phyloP scores from a whole-genome alignment of 2,888 invertebrate genomes.

The Sarcophaga caerulescens region DNA sequence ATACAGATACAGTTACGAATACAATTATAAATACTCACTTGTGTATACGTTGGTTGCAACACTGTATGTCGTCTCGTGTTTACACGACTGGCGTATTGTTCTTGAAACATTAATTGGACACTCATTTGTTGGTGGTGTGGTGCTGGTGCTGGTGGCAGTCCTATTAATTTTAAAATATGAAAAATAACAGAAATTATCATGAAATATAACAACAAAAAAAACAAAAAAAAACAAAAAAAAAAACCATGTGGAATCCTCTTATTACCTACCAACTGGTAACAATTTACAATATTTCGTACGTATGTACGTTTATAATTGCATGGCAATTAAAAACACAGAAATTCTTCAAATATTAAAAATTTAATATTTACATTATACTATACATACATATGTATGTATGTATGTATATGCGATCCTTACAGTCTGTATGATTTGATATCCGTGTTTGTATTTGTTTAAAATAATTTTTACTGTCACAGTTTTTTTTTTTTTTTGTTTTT shows the following conservation, averaged over 20 bases:
- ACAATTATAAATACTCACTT: neutral
- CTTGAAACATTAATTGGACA: conserved; percentile 32
- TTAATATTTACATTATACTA: neutral
- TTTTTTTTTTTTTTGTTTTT: no score
- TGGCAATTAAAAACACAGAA: neutral
- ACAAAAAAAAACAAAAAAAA: no score
- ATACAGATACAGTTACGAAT: neutral
- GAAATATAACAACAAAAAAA: conserved; percentile 10
- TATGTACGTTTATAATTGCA: neutral
- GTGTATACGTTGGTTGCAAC: neutral
- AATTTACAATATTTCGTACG: conserved; percentile 11
- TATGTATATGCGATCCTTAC: neutral
- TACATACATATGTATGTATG: neutral
- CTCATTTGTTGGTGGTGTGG: conserved; percentile 10
- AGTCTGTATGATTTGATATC: no score
- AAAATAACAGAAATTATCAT: neutral
- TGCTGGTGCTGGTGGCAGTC: neutral
- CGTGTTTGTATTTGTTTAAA: no score
- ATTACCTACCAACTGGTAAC: neutral
- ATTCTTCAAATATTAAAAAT: neutral
- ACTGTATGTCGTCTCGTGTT: neutral
- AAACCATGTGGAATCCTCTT: conserved; percentile 36
- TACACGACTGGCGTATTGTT: conserved; percentile 17
- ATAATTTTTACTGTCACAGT: no score
- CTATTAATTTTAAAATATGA: conserved; percentile 20